Base-by-base conservation (phyloP, 2,888 invertebrate genomes). In the Cheilosia vulpina region DNA sequence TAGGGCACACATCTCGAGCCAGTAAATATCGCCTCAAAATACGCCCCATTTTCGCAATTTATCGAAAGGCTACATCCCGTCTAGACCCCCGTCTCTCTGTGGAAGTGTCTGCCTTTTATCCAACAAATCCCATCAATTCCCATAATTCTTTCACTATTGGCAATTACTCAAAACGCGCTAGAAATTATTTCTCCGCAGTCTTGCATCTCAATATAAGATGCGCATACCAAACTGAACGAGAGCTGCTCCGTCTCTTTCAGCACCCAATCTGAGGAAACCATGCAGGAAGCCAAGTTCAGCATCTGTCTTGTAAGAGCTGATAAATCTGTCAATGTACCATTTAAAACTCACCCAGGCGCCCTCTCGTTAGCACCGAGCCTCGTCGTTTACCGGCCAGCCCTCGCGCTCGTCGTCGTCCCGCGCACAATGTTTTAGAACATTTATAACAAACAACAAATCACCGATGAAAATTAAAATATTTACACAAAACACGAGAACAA, bases 391-490 rank as follows among this genome's bases (percentile, higher is more conserved):
- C 69, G 52, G 15, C 27, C 71, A 53, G 21, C 50, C 13, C 57
- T 19, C 62, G 21, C 50, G n/a, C 6, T 34, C n/a, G 43, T 38
- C 31, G 11, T 31, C 34, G 21, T 11, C n/a, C 38, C 21, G 58
- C 65, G 58, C 80, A 71, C 58, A 71, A 68, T 72, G 72, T 73
- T 73, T 68, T 73, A 72, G 65, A 73, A 63, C 72, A 83, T 79
- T 84, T 84, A 71, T 81, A 85, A 85, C 85, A 81, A 81, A 81
- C 85, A 85, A 85, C 85, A 81, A 85, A 85, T 85, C 85, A 85
- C 66, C 76, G 81, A 77, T 81, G 76, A 66, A 85, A 85, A 85
- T 85, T 85, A 85, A 85, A 85, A 85, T 81, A 85, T 85, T 85
- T 85, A 85, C 81, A 81, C 50, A 71, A 73, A 58, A 85, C 85